These are phyloP conservation scores for Apocrypta bakeri DNA, from an alignment of 1,140 invertebrate species.

Conservation along the genomic window DNA sequence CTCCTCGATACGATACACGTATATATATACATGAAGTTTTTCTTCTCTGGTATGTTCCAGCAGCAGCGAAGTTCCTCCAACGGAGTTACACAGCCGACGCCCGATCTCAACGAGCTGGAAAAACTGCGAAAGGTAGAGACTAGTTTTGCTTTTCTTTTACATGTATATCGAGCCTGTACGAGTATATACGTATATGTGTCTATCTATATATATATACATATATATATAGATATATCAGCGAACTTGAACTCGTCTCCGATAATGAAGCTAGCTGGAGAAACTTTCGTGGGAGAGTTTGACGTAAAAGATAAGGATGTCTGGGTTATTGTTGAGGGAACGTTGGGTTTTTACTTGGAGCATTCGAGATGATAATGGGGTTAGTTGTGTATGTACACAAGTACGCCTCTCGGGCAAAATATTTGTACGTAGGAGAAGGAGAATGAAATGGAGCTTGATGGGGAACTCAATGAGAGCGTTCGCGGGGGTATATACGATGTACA, in stretches of 20 bases:
- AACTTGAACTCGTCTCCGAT: constrained; percentile 37
- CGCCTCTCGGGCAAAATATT: not conserved
- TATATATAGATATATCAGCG: not conserved
- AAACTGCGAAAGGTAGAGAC: constrained; percentile 59
- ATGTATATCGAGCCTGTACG: no score
- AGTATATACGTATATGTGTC: no score
- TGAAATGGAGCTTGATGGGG: not conserved
- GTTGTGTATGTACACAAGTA: not conserved
- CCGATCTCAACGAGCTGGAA: constrained; percentile 58
- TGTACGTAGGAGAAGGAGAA: not conserved
- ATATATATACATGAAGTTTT: not conserved
- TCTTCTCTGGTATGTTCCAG: constrained; percentile 46
- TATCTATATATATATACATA: no score
- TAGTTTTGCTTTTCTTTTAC: not conserved
- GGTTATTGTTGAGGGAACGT: not conserved
- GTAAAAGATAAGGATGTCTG: not conserved
- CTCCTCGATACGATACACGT: not conserved
- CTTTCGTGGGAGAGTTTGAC: not conserved
- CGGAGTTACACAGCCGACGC: constrained; percentile 3
- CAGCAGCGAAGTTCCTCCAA: not conserved
- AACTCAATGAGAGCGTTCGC: not conserved
- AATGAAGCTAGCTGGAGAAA: not conserved
- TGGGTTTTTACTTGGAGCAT: not conserved
- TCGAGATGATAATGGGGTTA: constrained; percentile 12
- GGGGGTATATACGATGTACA: not conserved